Percentiles rank a stretch among this genome's conserved stretches.
Conservation (phyloP, 2,888 invertebrate genomes). For the Meandrusa payeni region DNA sequence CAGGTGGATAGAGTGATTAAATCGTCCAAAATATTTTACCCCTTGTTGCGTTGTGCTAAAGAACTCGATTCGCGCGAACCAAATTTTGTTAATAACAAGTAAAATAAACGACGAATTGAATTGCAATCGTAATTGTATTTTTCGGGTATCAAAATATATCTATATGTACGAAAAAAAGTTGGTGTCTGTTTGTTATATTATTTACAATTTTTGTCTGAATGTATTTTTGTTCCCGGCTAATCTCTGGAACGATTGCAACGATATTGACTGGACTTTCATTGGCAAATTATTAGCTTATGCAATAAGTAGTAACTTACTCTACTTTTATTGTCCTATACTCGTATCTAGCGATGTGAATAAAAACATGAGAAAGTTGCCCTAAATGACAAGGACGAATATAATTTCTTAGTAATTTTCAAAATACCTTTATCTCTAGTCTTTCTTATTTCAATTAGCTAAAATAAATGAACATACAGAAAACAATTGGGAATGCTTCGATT, state of each 20-base stretch:
- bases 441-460: not conserved
- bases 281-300: too few relatives aligned
- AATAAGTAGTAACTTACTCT: too few relatives aligned
- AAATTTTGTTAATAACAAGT: conserved; percentile 56
- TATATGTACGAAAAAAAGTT: too few relatives aligned
- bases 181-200: too few relatives aligned
- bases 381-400: conserved; percentile 46
- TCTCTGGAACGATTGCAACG: too few relatives aligned
- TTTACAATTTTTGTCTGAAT: too few relatives aligned
- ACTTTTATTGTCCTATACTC: too few relatives aligned
- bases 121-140: conserved; percentile 45
- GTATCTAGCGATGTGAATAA: too few relatives aligned
- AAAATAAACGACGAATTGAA: conserved; percentile 43
- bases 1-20: conserved; percentile 65
- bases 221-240: too few relatives aligned
- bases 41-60: too few relatives aligned
- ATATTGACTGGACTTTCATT: too few relatives aligned
- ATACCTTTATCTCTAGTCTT: conserved; percentile 27
- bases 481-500: conserved; percentile 29
- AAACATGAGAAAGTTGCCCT: conserved; percentile 33
- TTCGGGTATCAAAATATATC: conserved; percentile 32
- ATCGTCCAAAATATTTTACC: conserved; percentile 52
- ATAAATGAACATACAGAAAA: not conserved
- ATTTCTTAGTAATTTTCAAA: conserved; percentile 60
- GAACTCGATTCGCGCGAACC: conserved; percentile 10